These are phyloP conservation scores for Ennomos fuscantarius DNA, from an alignment of 2,888 invertebrate genomes.

Conservation along the genomic window DNA sequence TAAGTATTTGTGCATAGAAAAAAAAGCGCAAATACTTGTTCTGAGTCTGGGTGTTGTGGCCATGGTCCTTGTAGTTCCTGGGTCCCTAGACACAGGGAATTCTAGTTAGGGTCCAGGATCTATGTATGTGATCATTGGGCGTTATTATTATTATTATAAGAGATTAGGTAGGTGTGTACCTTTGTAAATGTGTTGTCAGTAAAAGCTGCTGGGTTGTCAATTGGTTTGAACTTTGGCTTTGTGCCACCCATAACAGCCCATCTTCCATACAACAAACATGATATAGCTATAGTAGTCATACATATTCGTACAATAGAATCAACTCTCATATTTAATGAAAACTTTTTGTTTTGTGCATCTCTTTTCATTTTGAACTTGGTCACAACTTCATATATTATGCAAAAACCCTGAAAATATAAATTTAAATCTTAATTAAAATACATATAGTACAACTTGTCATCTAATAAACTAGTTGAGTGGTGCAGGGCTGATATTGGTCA, in stretches of 20 bases:
- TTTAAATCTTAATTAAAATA: no score
- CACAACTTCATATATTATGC: constrained; percentile 89
- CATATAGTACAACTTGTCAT: no score
- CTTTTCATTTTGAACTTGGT: constrained; percentile 48
- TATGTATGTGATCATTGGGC: no score
- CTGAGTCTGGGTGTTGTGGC: no score
- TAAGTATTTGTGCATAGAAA: no score
- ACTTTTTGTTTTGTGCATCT: constrained; percentile 21
- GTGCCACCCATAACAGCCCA: constrained; percentile 92
- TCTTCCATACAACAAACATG: constrained; percentile 86
- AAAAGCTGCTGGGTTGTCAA: constrained; percentile 97
- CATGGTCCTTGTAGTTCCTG: no score
- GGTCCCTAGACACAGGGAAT: no score
- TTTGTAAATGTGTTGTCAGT: constrained; percentile 86
- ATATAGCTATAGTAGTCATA: constrained; percentile 75
- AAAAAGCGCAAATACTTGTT: no score
- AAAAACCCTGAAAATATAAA: constrained; percentile 80
- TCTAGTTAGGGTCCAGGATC: no score
- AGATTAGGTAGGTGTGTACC: constrained; percentile 66
- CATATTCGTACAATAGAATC: constrained; percentile 75
- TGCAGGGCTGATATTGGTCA: no score
- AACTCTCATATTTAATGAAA: background rate
- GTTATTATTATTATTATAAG: constrained; percentile 1
- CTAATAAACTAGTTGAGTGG: no score
- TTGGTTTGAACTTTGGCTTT: constrained; percentile 91